Conservation (phyloP, 2,888 invertebrate species). For the Erpobdella octoculata region DNA sequence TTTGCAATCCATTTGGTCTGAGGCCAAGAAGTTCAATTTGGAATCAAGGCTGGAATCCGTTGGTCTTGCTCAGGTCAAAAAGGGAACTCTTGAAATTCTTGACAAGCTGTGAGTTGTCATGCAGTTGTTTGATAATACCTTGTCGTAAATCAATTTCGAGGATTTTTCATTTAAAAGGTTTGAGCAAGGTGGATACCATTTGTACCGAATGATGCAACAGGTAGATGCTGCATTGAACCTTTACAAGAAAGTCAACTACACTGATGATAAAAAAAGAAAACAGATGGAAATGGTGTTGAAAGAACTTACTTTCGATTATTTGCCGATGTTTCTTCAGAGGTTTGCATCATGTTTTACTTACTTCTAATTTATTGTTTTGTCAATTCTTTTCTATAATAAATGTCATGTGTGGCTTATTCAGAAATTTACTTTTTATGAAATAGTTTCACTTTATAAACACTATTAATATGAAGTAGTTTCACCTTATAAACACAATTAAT, state of each 20-base stretch:
- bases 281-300: conserved; percentile 26
- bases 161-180: neutral
- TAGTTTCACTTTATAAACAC: no score
- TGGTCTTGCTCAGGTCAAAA: conserved; percentile 21
- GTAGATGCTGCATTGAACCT: conserved; percentile 22
- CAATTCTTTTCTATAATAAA: no score
- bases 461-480: no score
- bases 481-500: no score
- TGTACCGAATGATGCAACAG: conserved; percentile 30
- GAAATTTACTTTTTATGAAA: no score
- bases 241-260: conserved; percentile 23
- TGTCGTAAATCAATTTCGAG: no score
- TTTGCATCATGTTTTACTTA: no score
- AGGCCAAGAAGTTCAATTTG: conserved; percentile 20
- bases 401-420: no score
- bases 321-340: conserved; percentile 27
- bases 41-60: conserved; percentile 16
- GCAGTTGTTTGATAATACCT: no score
- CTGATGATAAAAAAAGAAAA: conserved; percentile 22
- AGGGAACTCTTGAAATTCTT: conserved; percentile 23
- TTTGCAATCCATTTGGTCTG: conserved; percentile 22
- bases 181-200: conserved; percentile 25
- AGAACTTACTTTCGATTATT: conserved; percentile 26
- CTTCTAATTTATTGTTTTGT: no score
- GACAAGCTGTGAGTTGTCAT: conserved; percentile 30